These are phyloP conservation scores for Ctenosaura bakeri DNA, from an alignment of 2,797 vertebrate genomes.

Conservation along the genomic window DNA sequence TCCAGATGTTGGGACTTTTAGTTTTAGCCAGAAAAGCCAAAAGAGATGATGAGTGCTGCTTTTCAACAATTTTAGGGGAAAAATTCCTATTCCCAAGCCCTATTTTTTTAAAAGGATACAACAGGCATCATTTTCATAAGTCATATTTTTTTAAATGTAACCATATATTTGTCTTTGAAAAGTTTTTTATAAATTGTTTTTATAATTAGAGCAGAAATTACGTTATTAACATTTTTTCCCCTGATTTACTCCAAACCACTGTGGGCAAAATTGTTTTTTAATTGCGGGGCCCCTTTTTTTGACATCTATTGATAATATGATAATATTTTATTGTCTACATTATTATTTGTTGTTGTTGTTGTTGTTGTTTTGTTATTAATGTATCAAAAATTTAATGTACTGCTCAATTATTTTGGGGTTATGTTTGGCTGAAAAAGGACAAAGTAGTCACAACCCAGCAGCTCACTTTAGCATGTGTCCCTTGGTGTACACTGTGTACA, in stretches of 20 bases:
- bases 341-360: too few species aligned
- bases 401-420: conserved; percentile 24
- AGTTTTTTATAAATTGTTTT: conserved; percentile 1
- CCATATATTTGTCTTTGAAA: background rate
- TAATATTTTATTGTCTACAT: conserved; percentile 46
- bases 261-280: background rate
- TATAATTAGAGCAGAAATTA: background rate
- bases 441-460: conserved; percentile 10
- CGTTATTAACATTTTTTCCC: background rate
- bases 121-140: background rate
- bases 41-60: too few species aligned
- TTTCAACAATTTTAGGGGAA: too few species aligned
- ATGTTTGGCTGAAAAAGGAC: background rate
- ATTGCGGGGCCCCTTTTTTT: background rate
- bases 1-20: too few species aligned
- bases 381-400: conserved; percentile 31
- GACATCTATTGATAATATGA: conserved; percentile 8
- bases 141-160: background rate
- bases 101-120: background rate
- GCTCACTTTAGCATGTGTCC: conserved; percentile 31
- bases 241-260: conserved; percentile 7
- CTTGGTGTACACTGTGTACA: too few species aligned
- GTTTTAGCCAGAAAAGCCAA: too few species aligned
- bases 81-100: too few species aligned
- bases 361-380: background rate